Percentiles rank a stretch among this genome's conserved stretches.
Conservation (phyloP, 2,888 invertebrate genomes). For the Agrochola litura region DNA sequence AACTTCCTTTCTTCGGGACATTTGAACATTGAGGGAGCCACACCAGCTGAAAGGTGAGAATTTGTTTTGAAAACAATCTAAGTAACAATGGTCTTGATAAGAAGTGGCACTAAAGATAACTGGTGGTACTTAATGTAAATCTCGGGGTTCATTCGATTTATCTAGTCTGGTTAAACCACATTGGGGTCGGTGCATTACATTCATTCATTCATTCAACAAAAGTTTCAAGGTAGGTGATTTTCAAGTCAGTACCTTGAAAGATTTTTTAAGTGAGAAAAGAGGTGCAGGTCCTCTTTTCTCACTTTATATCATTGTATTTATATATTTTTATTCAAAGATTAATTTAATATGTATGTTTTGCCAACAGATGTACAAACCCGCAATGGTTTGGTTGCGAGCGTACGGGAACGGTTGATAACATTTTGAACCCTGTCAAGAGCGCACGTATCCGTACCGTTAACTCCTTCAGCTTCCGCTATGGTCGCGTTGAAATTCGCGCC, state of each 20-base stretch:
- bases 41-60: slow-evolving; percentile 91
- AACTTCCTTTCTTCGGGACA: slow-evolving; percentile 88
- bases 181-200: too few relatives aligned
- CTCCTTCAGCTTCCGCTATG: slow-evolving; percentile 92
- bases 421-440: slow-evolving; percentile 92
- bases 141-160: too few relatives aligned
- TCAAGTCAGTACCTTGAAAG: background rate
- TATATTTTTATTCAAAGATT: too few relatives aligned
- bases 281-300: background rate
- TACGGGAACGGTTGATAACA: slow-evolving; percentile 86
- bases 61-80: background rate
- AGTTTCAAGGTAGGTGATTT: background rate
- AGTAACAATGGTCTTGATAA: background rate
- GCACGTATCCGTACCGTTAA: slow-evolving; percentile 91
- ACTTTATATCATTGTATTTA: too few relatives aligned
- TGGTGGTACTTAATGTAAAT: too few relatives aligned
- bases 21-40: slow-evolving; percentile 90
- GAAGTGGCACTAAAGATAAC: background rate
- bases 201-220: too few relatives aligned
- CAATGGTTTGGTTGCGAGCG: slow-evolving; percentile 91
- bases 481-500: slow-evolving; percentile 91
- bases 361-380: slow-evolving; percentile 89
- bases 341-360: slow-evolving; percentile 40
- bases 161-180: too few relatives aligned
- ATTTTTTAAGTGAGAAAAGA: background rate